Percentiles rank a stretch among this genome's conserved stretches.
Evolutionary conservation across 2,113 vertebrate genomes (phyloP).

Genomic region (Oryzias woworae): DNA sequence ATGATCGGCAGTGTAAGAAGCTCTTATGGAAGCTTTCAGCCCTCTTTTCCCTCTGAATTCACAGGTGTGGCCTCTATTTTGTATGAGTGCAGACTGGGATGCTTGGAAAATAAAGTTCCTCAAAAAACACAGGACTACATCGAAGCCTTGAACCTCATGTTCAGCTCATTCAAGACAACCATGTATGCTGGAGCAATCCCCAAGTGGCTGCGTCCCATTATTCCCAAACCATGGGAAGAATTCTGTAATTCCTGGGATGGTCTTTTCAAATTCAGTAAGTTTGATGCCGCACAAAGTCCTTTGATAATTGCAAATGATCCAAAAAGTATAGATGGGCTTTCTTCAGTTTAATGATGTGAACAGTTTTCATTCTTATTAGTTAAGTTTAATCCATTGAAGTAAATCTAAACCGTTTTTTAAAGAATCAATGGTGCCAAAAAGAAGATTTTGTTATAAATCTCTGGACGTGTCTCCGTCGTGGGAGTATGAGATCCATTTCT

Average conservation of each 20-base stretch:
- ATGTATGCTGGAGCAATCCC: constrained; percentile 94
- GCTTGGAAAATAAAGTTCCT: constrained; percentile 83
- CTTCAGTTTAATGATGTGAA: too few species aligned
- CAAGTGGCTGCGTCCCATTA: constrained; percentile 87
- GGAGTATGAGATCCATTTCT: constrained; percentile 27
- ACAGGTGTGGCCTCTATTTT: constrained; percentile 87
- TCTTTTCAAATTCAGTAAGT: constrained; percentile 94
- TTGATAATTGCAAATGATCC: too few species aligned
- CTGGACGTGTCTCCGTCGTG: constrained; percentile 21
- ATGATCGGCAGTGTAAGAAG: too few species aligned
- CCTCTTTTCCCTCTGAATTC: background rate
- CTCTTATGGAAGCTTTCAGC: background rate
- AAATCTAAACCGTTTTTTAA: constrained; percentile 1
- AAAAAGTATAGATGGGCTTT: too few species aligned
- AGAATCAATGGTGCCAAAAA: constrained; percentile 6
- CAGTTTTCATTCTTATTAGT: background rate
- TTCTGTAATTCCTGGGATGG: constrained; percentile 95
- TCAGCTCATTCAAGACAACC: constrained; percentile 94
- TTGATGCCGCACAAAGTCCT: background rate
- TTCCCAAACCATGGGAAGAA: constrained; percentile 91
- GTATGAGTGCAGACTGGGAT: constrained; percentile 87
- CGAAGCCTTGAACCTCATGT: constrained; percentile 88
- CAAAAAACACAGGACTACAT: constrained; percentile 87
- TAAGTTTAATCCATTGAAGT: background rate
- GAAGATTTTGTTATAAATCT: constrained; percentile 49